Conservation (phyloP, 2,888 invertebrate species). For the Lobophora halterata region DNA sequence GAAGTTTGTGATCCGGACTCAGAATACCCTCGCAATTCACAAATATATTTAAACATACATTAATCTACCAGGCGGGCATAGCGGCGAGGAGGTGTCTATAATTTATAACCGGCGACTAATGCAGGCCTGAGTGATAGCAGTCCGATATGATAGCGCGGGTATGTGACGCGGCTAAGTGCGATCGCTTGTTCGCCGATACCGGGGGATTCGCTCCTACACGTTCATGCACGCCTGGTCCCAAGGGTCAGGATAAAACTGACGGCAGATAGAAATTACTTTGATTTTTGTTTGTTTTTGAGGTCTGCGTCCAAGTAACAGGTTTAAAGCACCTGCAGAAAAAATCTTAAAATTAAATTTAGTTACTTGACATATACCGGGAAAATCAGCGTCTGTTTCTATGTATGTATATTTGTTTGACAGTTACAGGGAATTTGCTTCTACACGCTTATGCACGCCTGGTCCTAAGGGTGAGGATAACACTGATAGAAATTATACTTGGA, state of each 20-base stretch:
- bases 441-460: no score
- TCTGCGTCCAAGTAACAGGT: no score
- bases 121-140: slow-evolving; percentile 76
- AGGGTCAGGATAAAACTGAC: slow-evolving; percentile 20
- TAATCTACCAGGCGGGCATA: slow-evolving; percentile 60
- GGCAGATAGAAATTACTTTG: slow-evolving; percentile 7
- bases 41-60: slow-evolving; percentile 47
- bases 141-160: slow-evolving; percentile 59
- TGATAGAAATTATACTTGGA: no score
- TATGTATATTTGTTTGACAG: slow-evolving; percentile 1
- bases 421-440: no score
- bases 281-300: no score
- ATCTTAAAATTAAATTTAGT: no score
- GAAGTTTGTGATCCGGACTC: slow-evolving; percentile 28
- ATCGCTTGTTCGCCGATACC: slow-evolving; percentile 77
- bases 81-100: slow-evolving; percentile 57
- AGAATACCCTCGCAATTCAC: slow-evolving; percentile 21
- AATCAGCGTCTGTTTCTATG: no score
- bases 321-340: no score
- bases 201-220: slow-evolving; percentile 57
- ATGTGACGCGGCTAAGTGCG: slow-evolving; percentile 75
- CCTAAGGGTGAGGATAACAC: no score
- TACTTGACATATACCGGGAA: no score
- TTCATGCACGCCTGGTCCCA: slow-evolving; percentile 46
- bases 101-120: slow-evolving; percentile 57